Evolutionary conservation across 2,113 vertebrate species (phyloP).

Genomic region (Oxyura jamaicensis): DNA sequence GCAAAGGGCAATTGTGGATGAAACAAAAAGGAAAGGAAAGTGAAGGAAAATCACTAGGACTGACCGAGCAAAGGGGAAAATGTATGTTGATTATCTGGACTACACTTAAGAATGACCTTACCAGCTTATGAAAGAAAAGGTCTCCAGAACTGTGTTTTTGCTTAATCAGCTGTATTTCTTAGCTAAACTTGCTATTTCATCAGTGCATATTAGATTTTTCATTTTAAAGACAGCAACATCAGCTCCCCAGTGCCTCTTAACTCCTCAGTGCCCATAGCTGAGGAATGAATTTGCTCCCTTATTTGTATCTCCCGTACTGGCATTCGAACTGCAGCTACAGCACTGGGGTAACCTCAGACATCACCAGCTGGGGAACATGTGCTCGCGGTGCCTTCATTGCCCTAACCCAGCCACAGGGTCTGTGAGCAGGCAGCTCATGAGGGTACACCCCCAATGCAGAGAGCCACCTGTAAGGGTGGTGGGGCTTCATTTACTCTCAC

Average conservation of each 20-base stretch:
- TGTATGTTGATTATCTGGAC: not conserved
- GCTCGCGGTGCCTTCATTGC: fast-evolving
- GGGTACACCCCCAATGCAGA: not conserved
- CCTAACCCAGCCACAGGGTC: not conserved
- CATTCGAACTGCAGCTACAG: not conserved
- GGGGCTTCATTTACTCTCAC: not conserved
- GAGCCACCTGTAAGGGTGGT: too few species aligned
- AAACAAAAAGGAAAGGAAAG: not conserved
- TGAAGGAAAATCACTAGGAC: not conserved
- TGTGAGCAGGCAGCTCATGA: not conserved
- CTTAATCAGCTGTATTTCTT: not conserved
- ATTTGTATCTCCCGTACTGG: not conserved
- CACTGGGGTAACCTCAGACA: fast-evolving
- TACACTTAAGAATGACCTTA: not conserved
- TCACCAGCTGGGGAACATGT: fast-evolving
- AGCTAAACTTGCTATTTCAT: not conserved
- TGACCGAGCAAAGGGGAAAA: not conserved
- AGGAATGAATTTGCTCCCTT: not conserved
- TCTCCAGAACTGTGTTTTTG: not conserved
- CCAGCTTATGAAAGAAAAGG: not conserved
- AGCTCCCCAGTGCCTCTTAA: not conserved
- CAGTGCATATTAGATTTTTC: not conserved
- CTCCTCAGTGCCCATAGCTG: not conserved
- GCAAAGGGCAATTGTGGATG: not conserved
- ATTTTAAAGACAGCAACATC: not conserved